Evolutionary conservation across 1,140 invertebrate species (phyloP).

Genomic region (Planococcus citri): DNA sequence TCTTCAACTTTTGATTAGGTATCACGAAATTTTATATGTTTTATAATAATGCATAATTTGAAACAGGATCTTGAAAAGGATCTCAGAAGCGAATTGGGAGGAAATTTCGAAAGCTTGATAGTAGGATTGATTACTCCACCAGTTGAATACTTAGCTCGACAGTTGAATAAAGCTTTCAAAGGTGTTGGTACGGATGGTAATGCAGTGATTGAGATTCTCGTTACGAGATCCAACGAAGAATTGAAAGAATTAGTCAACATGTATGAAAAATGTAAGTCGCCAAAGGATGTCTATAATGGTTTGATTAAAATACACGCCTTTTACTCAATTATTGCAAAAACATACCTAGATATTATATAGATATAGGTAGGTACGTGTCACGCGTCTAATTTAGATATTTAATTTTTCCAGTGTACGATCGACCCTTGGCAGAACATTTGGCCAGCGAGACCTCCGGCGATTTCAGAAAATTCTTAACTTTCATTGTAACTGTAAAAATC

Average conservation of each 20-base stretch:
- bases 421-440: constrained; percentile 60
- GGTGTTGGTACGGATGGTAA: constrained; percentile 62
- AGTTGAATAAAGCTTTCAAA: constrained; percentile 61
- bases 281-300: too few relatives aligned
- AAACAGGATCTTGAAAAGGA: constrained; percentile 55
- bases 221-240: constrained; percentile 50
- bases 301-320: too few relatives aligned
- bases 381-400: not conserved
- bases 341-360: constrained; percentile 21
- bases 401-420: constrained; percentile 46
- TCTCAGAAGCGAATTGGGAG: constrained; percentile 58
- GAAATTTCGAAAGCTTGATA: constrained; percentile 65
- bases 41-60: too few relatives aligned
- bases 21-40: not conserved
- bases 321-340: constrained; percentile 1
- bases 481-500: constrained; percentile 44
- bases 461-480: constrained; percentile 56
- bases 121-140: constrained; percentile 56
- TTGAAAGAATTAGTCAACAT: constrained; percentile 48
- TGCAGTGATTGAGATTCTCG: constrained; percentile 58
- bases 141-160: constrained; percentile 52
- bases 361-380: not conserved
- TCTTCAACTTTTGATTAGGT: not conserved
- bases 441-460: constrained; percentile 65
- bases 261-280: constrained; percentile 52